These are phyloP conservation scores for Apogon hyalosoma DNA, from an alignment of 2,797 vertebrate genomes.

Conservation along the genomic window DNA sequence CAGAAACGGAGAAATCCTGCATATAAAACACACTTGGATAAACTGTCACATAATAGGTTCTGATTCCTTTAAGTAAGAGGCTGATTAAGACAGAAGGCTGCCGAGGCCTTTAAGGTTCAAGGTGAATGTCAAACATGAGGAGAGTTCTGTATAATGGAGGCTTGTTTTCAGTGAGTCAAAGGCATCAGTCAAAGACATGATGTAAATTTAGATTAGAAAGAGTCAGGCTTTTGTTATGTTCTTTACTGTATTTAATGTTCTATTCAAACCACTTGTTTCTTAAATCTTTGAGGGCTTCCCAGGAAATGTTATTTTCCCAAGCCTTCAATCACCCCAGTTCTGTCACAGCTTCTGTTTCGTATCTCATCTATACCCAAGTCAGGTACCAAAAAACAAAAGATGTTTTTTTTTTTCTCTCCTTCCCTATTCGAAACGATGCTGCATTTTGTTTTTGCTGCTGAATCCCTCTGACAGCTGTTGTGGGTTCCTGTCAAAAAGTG, in stretches of 20 bases:
- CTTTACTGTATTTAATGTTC: conserved; percentile 44
- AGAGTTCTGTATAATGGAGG: neutral
- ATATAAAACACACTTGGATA: neutral
- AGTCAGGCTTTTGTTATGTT: conserved; percentile 23
- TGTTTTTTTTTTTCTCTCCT: conserved; percentile 26
- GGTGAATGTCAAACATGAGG: neutral
- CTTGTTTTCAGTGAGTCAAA: neutral
- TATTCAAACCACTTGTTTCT: conserved; percentile 45
- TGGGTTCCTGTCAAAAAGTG: conserved; percentile 77
- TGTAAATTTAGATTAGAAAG: conserved; percentile 23
- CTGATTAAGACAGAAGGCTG: neutral
- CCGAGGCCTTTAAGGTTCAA: neutral
- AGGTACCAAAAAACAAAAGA: conserved; percentile 70
- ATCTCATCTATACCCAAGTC: conserved; percentile 71
- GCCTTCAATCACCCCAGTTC: conserved; percentile 79
- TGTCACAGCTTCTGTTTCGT: conserved; percentile 70
- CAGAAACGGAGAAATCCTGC: too few species aligned
- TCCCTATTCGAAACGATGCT: conserved; percentile 56
- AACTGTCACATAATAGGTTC: neutral
- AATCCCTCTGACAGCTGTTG: conserved; percentile 80
- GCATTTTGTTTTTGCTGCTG: conserved; percentile 71
- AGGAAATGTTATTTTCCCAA: conserved; percentile 72
- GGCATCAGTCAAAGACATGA: neutral
- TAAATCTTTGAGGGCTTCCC: conserved; percentile 61
- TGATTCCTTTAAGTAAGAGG: neutral